These are phyloP conservation scores for Iselma pallidipennis DNA, from an alignment of 2,888 invertebrate species.

Conservation along the genomic window DNA sequence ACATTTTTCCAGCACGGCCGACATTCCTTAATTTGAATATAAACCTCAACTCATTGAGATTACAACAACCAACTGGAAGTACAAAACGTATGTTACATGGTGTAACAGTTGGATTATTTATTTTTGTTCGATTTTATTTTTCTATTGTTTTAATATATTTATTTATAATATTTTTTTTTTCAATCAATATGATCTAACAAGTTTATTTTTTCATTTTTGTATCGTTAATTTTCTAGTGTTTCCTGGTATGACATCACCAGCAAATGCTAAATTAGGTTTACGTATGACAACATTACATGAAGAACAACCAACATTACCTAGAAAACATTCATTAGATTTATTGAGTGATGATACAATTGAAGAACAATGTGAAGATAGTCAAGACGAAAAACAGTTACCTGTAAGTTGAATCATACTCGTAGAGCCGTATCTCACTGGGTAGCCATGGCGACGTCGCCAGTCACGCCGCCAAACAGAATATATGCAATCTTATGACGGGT, in stretches of 20 bases:
- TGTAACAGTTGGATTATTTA: conserved; percentile 24
- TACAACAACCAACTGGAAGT: conserved; percentile 74
- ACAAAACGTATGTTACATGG: conserved; percentile 77
- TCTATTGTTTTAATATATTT: conserved; percentile 24
- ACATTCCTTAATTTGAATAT: conserved; percentile 97
- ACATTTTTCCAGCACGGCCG: conserved; percentile 87
- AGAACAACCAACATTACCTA: conserved; percentile 64
- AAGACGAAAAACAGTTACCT: conserved; percentile 43
- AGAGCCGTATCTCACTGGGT: no score
- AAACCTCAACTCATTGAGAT: conserved; percentile 89
- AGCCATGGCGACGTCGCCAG: no score
- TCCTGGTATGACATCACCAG: conserved; percentile 70
- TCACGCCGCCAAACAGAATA: no score
- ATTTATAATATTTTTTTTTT: conserved; percentile 13
- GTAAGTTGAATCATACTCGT: conserved; percentile 35
- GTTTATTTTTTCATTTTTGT: conserved; percentile 5
- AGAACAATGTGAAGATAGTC: conserved; percentile 51
- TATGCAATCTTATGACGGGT: no score
- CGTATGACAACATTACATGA: conserved; percentile 93
- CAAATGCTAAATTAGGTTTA: conserved; percentile 80
- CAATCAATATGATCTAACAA: conserved; percentile 3
- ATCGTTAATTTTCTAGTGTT: conserved; percentile 37
- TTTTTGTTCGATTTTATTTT: conserved; percentile 30
- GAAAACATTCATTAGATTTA: conserved; percentile 56
- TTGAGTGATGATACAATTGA: conserved; percentile 50